A percentile compares a stretch with the other conserved stretches of the same genome.
Conservation (phyloP, 2,888 invertebrate species). For the Drosophila hamatofila region DNA sequence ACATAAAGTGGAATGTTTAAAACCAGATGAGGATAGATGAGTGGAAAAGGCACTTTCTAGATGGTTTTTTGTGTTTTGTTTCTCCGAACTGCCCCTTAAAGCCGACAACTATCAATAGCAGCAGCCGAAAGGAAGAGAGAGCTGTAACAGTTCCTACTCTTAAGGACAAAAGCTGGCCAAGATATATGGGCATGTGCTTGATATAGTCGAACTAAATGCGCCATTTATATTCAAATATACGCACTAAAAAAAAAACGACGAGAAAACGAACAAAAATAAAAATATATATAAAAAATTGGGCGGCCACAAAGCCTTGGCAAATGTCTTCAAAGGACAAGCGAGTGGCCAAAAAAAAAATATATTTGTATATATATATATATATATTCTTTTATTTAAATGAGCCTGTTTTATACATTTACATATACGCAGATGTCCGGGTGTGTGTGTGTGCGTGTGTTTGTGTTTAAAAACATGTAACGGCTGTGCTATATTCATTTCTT, state of each 20-base stretch:
- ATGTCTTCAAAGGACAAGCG: constrained; percentile 62
- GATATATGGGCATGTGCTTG: constrained; percentile 79
- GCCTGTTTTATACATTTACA: constrained; percentile 42
- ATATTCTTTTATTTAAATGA: constrained; percentile 79
- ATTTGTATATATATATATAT: neutral
- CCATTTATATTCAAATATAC: constrained; percentile 82
- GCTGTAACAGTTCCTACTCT: constrained; percentile 32
- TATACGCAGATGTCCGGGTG: constrained; percentile 13
- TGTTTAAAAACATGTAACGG: constrained; percentile 63
- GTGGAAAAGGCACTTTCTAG: constrained; percentile 44
- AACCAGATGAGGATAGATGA: constrained; percentile 75
- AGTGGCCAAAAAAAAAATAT: constrained; percentile 57
- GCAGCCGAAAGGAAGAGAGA: constrained; percentile 13
- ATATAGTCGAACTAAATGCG: constrained; percentile 82
- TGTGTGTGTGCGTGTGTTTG: constrained; percentile 29
- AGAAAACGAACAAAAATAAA: constrained; percentile 68
- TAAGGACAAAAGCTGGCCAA: constrained; percentile 65
- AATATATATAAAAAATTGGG: constrained; percentile 50
- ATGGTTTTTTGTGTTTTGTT: constrained; percentile 23
- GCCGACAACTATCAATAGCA: constrained; percentile 70
- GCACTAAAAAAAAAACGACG: constrained; percentile 71
- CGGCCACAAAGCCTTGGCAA: constrained; percentile 64
- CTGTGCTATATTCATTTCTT: constrained; percentile 47
- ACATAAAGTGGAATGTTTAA: constrained; percentile 81
- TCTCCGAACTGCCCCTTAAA: constrained; percentile 38